Base-by-base conservation (phyloP, 2,113 vertebrate genomes). In the Myrmophylax atrothorax region DNA sequence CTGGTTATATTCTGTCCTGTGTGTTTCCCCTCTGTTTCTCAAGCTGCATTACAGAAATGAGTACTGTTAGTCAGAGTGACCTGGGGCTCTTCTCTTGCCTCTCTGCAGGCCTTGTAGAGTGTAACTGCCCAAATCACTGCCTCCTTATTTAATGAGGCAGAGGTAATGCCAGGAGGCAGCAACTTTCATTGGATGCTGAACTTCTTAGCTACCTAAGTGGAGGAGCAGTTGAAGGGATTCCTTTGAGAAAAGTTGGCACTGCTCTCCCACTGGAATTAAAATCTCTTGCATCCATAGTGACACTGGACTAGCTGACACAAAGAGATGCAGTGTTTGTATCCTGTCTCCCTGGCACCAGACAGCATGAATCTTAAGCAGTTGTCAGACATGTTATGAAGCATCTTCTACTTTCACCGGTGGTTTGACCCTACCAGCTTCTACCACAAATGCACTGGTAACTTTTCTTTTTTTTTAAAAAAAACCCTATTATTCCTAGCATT, bases 241-340 rank as follows among this genome's bases (percentile, higher is more conserved):
- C 82, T 94, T 94, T 95, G 92, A 96, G 85, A 90, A 91, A 94
- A 95, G 75, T 6, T 97, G 96, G 93, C 95, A 90, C 33, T 67
- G 60, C 42, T 83, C 29, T 92, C 72, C 59, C 87, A 25, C 50
- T 94, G 87, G 93, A 94, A 93, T 96, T 92, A 76, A 63, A 35
- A 72, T 93, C 93, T 95, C 50, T 64, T 87, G 90, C 93, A 80
- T 96, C 75, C 87, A 77, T 58, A 96, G 94, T 91, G 95, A 95
- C 89, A 94, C 42, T 69, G 84, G 56, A 25, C 58, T 87, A n/a
- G 11, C 63, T 88, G 79, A 87, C 87, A 94, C 90, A 95, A 91
- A 95, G 93, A 94, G 79, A 94, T 86, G 82, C 82, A 93, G 90
- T 96, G 91, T 97, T 94, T 94, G 87, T 91, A 66, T 87, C 78